phyloP scores from a whole-genome alignment of 2,888 invertebrate genomes.

The Pardosa pseudoannulata region DNA sequence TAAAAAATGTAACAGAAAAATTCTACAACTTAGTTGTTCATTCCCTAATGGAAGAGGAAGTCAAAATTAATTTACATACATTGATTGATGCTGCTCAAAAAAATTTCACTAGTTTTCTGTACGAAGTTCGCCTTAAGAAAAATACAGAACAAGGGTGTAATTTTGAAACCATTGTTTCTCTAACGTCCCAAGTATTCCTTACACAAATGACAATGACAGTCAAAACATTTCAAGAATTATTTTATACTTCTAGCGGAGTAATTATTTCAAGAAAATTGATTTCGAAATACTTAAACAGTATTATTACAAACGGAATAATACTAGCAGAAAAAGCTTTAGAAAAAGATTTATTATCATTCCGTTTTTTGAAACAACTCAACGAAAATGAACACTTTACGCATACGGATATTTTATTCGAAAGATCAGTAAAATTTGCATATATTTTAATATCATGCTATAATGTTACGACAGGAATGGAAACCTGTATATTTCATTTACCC shows the following conservation, averaged over 20 bases:
- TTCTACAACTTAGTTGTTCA: not conserved
- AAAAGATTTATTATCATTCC: slow-evolving; percentile 29
- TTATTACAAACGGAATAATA: slow-evolving; percentile 14
- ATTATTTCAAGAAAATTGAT: not conserved
- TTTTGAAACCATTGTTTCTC: not conserved
- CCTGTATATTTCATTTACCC: not conserved
- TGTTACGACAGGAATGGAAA: not conserved
- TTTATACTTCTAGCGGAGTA: not conserved
- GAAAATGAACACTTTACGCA: not conserved
- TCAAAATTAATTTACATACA: not conserved
- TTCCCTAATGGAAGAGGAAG: not conserved
- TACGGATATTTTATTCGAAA: slow-evolving; percentile 10
- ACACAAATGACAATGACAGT: not conserved
- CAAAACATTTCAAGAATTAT: not conserved
- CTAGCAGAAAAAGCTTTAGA: slow-evolving; percentile 35
- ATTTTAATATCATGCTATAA: slow-evolving; percentile 27
- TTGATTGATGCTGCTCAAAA: not conserved
- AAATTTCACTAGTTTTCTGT: not conserved
- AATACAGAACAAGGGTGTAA: not conserved
- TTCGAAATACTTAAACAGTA: not conserved
- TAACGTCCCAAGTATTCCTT: not conserved
- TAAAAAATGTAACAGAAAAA: not conserved
- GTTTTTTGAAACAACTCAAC: not conserved
- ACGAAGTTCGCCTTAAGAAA: not conserved
- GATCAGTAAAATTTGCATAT: slow-evolving; percentile 26